Evolutionary conservation across 2,797 vertebrate genomes (phyloP).

Genomic region (Pachyuromys duprasi): DNA sequence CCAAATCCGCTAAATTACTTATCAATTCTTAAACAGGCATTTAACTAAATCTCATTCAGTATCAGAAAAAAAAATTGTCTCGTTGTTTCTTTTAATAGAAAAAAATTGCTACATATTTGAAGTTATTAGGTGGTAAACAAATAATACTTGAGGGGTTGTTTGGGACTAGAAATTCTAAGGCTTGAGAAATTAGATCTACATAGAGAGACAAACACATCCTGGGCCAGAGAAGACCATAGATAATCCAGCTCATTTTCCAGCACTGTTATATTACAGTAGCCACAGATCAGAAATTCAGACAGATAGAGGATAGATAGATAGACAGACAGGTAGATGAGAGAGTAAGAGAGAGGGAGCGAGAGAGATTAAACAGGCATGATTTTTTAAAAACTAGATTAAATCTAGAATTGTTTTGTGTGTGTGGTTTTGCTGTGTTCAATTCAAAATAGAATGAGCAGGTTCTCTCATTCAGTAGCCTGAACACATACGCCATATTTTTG

Average conservation of each 20-base stretch:
- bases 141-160: constrained; percentile 67
- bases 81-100: not conserved
- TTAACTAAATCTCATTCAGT: constrained; percentile 87
- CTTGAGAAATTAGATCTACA: constrained; percentile 59
- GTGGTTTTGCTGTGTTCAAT: not conserved
- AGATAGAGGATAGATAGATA: not conserved
- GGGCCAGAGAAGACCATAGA: not conserved
- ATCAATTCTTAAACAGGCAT: constrained; percentile 89
- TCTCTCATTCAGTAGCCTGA: not conserved
- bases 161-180: constrained; percentile 59
- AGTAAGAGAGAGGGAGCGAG: no score
- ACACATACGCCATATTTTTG: not conserved
- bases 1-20: constrained; percentile 91
- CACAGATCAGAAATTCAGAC: not conserved
- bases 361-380: not conserved
- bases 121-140: constrained; percentile 63
- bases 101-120: constrained; percentile 76
- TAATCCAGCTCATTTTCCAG: not conserved
- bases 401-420: not conserved
- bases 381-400: not conserved
- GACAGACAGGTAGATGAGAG: not conserved
- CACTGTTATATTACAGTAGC: not conserved
- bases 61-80: constrained; percentile 72
- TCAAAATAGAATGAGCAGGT: constrained; percentile 17
- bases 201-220: constrained; percentile 48